These are phyloP conservation scores for Pyrocoelia pectoralis DNA, from an alignment of 2,888 invertebrate genomes.

Conservation along the genomic window DNA sequence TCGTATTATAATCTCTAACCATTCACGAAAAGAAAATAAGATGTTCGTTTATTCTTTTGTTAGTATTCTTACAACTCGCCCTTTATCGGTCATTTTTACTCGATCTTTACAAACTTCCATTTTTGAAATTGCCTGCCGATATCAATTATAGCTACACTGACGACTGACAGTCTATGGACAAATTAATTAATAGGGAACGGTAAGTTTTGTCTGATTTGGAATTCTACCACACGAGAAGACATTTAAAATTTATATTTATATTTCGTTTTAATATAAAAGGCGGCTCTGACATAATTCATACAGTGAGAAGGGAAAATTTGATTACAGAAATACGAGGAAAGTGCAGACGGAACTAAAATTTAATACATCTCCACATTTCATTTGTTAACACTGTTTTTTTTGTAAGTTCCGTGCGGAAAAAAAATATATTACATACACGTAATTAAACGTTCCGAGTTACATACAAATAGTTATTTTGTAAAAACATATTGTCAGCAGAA, in stretches of 20 bases:
- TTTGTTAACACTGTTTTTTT: neutral
- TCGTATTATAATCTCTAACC: too few relatives aligned
- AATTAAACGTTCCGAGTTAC: neutral
- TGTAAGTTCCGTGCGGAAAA: neutral
- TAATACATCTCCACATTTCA: slow-evolving; percentile 5
- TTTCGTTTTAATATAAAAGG: slow-evolving; percentile 12
- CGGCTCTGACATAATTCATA: slow-evolving; percentile 14
- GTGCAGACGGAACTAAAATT: slow-evolving; percentile 5
- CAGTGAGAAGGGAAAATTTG: slow-evolving; percentile 19
- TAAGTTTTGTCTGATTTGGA: too few relatives aligned
- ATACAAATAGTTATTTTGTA: neutral
- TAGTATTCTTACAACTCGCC: too few relatives aligned
- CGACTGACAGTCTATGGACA: too few relatives aligned
- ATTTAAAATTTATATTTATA: slow-evolving; percentile 14
- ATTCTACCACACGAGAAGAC: too few relatives aligned
- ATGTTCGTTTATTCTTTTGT: too few relatives aligned
- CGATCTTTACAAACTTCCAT: too few relatives aligned
- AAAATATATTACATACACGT: neutral
- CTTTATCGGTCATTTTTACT: too few relatives aligned
- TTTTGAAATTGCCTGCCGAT: too few relatives aligned
- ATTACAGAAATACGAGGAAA: slow-evolving; percentile 21
- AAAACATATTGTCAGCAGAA: neutral
- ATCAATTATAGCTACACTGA: too few relatives aligned
- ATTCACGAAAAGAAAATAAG: too few relatives aligned
- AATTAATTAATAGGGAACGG: too few relatives aligned